A percentile compares a stretch with the other conserved stretches of the same genome.
phyloP scores from a whole-genome alignment of 2,797 vertebrate genomes.

The Enteromius paludinosus region DNA sequence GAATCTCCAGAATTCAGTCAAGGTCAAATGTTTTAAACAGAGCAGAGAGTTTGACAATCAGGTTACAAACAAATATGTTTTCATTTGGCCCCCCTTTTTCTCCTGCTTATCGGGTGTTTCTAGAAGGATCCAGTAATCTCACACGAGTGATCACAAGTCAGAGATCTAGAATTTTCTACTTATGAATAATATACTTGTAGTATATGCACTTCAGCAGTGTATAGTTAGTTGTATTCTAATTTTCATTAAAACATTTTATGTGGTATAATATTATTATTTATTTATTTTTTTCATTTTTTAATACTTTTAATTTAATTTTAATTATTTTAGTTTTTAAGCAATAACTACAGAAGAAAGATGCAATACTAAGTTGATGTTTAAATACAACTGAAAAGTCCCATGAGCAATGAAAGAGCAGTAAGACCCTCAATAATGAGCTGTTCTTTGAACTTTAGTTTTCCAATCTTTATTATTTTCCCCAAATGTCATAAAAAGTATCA shows the following conservation, averaged over 20 bases:
- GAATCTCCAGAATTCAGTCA: neutral
- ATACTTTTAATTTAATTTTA: neutral
- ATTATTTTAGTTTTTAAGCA: neutral
- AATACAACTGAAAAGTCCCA: neutral
- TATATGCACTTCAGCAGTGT: neutral
- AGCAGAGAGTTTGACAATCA: neutral
- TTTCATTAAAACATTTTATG: neutral
- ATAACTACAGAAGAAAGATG: neutral
- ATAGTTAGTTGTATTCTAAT: neutral
- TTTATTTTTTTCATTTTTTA: neutral
- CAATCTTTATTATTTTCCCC: neutral
- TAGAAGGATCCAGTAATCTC: neutral
- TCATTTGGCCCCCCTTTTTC: neutral
- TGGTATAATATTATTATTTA: neutral
- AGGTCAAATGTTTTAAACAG: neutral
- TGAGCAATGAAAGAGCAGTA: neutral
- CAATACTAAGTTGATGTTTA: neutral
- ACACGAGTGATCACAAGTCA: too few species aligned
- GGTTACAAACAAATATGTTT: neutral
- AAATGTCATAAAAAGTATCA: neutral
- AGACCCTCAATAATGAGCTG: neutral
- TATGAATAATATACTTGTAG: neutral
- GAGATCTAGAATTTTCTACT: too few species aligned
- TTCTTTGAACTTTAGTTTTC: neutral
- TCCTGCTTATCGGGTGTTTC: neutral